Base-by-base conservation (phyloP, 2,113 vertebrate species). In the Pachyramphus minor region DNA sequence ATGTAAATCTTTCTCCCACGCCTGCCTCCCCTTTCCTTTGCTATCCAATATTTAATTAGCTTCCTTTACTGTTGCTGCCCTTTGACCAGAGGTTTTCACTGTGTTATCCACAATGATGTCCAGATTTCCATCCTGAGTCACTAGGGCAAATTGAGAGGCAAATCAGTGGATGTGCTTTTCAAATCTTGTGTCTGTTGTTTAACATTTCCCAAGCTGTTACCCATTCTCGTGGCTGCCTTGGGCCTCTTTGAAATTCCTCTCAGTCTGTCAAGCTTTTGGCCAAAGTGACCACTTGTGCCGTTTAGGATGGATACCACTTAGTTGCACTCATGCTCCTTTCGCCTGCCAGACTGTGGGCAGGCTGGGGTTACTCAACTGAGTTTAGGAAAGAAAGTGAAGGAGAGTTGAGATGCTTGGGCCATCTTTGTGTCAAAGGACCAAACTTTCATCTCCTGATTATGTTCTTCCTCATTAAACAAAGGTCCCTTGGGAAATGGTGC, bases 121-220 rank as follows among this genome's bases (percentile, higher is more conserved):
- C 86, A 84, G 85, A 88, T 95, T 96, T 93, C 87, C 87, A 95
- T 68, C 80, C 90, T 53, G 76, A 96, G 69, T 93, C 92, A 93
- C 72, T 60, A 45, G 41, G 62, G 49, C 62, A 79, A 84, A 83
- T 7, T 6, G 31, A 86, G 52, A 76, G 78, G 68, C 72, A 77
- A 64, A 73, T 41, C 64, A 55, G 50, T 13, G 47, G 81, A 75
- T 16, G 31, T 27, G 31, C 39, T 71, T 71, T 87, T 81, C 56
- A 72, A 56, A 30, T 39, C 44, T 60, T 17, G 5, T 33, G 55
- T 60, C 79, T 88, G 64, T 52, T 77, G 64, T 75, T 75, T 68
- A 81, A 74, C 49, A 35, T 84, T 92, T 86, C 64, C 76, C 49
- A 60, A 78, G 68, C 72, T 83, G 42, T 80, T 91, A 33, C 62